Conservation (phyloP, 2,113 vertebrate genomes). For the Xenus cinereus region DNA sequence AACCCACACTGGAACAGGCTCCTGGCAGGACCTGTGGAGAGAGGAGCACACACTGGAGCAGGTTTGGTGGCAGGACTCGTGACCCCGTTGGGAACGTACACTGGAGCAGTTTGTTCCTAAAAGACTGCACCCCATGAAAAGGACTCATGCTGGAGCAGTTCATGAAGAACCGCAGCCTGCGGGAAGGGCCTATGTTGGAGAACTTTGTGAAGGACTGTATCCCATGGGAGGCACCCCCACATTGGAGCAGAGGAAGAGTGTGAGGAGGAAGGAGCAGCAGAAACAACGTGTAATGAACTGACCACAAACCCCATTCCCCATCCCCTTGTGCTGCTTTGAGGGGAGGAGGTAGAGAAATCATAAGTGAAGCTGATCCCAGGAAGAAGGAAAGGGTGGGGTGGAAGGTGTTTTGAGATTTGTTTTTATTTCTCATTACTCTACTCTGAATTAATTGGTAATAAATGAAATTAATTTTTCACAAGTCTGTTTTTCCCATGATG, state of each 20-base stretch:
- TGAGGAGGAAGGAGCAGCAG: not conserved
- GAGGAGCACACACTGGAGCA: not conserved
- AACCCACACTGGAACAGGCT: not conserved
- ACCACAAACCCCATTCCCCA: not conserved
- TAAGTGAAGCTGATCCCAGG: not conserved
- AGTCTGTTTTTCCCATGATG: not conserved
- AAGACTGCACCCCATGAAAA: not conserved
- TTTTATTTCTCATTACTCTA: not conserved
- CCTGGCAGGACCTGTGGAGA: not conserved
- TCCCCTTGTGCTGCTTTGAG: not conserved
- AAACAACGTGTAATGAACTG: not conserved
- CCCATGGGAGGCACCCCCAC: not conserved
- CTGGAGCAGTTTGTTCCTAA: not conserved
- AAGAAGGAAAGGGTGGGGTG: not conserved
- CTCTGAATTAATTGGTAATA: not conserved
- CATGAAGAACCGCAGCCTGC: not conserved
- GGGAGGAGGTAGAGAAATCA: not conserved
- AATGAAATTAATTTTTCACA: not conserved
- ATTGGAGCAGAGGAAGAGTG: not conserved
- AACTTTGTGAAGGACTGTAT: not conserved
- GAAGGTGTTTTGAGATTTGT: not conserved
- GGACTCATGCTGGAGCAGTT: not conserved
- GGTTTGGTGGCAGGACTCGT: not conserved
- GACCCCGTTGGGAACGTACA: not conserved
- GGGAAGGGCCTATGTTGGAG: not conserved